Base-by-base conservation (phyloP, 2,797 vertebrate genomes). In the Diceros bicornis region DNA sequence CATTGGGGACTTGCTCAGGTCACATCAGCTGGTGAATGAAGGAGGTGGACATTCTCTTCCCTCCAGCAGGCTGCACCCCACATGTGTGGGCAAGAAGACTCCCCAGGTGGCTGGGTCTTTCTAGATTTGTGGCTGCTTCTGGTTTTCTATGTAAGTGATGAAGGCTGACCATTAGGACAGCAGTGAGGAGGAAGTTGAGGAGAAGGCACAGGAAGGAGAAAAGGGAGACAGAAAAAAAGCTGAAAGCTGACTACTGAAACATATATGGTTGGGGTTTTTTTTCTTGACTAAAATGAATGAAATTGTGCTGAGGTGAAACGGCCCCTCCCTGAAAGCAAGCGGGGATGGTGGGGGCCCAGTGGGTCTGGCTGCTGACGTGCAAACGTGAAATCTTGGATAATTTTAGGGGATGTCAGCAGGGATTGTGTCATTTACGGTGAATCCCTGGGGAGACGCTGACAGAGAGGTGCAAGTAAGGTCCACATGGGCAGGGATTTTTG, bases 31-130 rank as follows among this genome's bases (percentile, higher is more conserved):
- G 23, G 34, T 0, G 13, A 20, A 1, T 9, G 44, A 29, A n/a
- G 69, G 25, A 5, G 20, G 32, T 20, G 5, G 34, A 20, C 0
- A 4, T 10, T 27, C 44, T n/a, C 74, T 6, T 23, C 57, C 87
- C 50, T 5, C 3, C 0, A 2, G 41, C 68, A 34, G 1, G 1
- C 13, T 0, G 0, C 52, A 16, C 2, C 34, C 50, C 61, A 66
- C 14, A 3, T 1, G 7, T 1, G 2, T 2, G n/a, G 44, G 47
- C 17, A 4, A 16, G 9, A 37, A 41, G n/a, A 18, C 34, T 18
- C 69, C 72, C 52, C 9, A 27, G 41, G 17, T 0, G 27, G 16
- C 47, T 0, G 7, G 13, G 20, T 61, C 44, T 41, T 23, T 18
- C 2, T 5, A 4, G 17, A 18, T 55, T n/a, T 44, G n/a, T 6